Percentiles rank a stretch among this genome's conserved stretches.
Evolutionary conservation across 2,888 invertebrate genomes (phyloP).

Genomic region (Acronicta alni): DNA sequence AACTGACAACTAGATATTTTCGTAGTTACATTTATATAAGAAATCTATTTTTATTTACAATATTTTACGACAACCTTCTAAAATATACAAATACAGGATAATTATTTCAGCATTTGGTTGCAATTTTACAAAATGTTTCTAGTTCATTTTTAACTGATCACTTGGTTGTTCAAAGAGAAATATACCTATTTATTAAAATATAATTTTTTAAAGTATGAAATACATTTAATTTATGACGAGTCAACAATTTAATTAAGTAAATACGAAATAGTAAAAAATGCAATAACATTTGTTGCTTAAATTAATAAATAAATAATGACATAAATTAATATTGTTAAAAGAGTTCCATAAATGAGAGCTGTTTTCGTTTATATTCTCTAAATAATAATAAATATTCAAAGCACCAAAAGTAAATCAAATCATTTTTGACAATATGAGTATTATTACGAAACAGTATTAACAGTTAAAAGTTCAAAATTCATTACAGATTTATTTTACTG

Average conservation of each 20-base stretch:
- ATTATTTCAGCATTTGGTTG: constrained; percentile 15
- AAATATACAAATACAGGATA: constrained; percentile 58
- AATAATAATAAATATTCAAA: constrained; percentile 7
- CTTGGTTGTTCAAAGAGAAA: constrained; percentile 36
- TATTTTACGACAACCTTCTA: constrained; percentile 52
- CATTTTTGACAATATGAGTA: constrained; percentile 23
- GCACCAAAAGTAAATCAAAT: constrained; percentile 11
- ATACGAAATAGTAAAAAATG: constrained; percentile 29
- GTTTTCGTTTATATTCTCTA: constrained; percentile 1
- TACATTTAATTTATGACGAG: constrained; percentile 28
- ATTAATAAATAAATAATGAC: constrained; percentile 7
- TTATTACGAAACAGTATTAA: constrained; percentile 14
- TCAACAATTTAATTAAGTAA: constrained; percentile 39
- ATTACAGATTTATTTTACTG: constrained; percentile 16
- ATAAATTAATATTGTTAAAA: constrained; percentile 7
- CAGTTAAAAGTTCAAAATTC: constrained; percentile 4
- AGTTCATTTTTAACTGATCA: constrained; percentile 11
- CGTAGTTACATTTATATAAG: constrained; percentile 58
- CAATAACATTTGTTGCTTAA: constrained; percentile 30
- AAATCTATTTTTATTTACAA: constrained; percentile 71
- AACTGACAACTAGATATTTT: constrained; percentile 45
- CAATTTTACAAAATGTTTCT: neutral
- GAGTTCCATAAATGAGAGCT: constrained; percentile 1
- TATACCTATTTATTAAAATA: neutral
- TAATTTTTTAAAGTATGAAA: neutral